phyloP scores from a whole-genome alignment of 2,797 vertebrate species.

The Limosa lapponica region DNA sequence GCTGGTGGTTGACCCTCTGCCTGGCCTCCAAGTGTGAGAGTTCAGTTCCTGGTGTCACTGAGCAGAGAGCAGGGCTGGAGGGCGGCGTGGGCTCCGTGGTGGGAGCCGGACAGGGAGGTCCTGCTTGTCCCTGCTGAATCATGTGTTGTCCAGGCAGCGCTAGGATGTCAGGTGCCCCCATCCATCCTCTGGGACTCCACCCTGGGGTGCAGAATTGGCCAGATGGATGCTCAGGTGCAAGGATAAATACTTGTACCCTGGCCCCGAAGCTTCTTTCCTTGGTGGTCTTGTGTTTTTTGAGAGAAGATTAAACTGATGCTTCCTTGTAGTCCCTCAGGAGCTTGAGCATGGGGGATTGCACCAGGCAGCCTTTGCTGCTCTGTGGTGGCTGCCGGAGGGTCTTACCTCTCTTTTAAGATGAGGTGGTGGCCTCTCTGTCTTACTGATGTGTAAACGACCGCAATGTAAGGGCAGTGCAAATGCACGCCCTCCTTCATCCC shows the following conservation, averaged over 20 bases:
- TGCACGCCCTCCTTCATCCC: background rate
- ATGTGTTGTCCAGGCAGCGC: fast-evolving
- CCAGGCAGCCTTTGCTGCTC: background rate
- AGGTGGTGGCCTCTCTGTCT: background rate
- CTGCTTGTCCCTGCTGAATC: background rate
- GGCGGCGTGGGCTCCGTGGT: fast-evolving
- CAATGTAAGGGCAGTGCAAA: background rate
- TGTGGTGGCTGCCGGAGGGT: background rate
- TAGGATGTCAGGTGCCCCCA: background rate
- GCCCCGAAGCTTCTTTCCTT: background rate
- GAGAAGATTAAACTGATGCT: background rate
- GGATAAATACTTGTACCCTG: background rate
- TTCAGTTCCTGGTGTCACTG: background rate
- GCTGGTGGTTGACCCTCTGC: background rate
- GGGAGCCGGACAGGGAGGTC: background rate
- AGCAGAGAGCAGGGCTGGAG: background rate
- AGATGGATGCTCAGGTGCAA: background rate
- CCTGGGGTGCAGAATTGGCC: background rate
- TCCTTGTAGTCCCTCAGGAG: background rate
- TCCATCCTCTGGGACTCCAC: background rate
- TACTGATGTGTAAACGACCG: background rate
- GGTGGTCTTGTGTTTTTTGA: background rate
- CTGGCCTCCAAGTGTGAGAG: background rate
- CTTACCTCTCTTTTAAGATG: background rate
- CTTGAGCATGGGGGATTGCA: fast-evolving